Evolutionary conservation across 2,113 vertebrate species (phyloP), one percentile per base, ranked within the genome.

Genomic region (Nibea coibor): DNA sequence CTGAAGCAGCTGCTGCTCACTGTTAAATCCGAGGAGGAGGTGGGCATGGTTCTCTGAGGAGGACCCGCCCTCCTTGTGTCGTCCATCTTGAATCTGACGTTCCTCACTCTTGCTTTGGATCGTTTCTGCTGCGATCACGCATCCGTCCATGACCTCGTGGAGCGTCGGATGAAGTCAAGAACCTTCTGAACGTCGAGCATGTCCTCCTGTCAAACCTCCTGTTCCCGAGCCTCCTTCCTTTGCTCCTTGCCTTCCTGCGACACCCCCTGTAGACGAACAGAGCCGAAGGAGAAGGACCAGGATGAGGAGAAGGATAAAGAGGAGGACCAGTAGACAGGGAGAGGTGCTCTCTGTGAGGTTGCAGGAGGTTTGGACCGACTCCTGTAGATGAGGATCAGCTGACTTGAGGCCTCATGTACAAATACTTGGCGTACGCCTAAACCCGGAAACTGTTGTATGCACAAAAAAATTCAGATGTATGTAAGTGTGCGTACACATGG

Each of bases 1-100:
- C 80, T 90, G 91, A 10, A 85, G 56, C 26, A 93, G 87, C 53
- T 80, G 51, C 42, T 10, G 78, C 83, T 93, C 87, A 0, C 42
- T 53, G 28, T 19, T 24, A 0, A 26, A 45, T 17, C 42, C 20
- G 2, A 64, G 56, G 48, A 80, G 57, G 20, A 54, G 35, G 22
- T 71, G 61, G 62, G 48, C 64, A 22, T 45, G 73, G 73, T n/a
- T 63, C 54, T 16, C 54, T 39, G 58, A 69, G n/a, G 47, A 65
- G 11, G 61, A 22, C 0, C 45, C 17, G 4, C 22, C 43, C 4
- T 10, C 61, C 48, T 15, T 7, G 1, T 16, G 31, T 59, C 57
- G n/a, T 51, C 6, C 2, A 0, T 26, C 5, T n/a, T 50, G 26
- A 35, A 6, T 35, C 28, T 28, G 28, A 28, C 3, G 31, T 35